phyloP scores from a whole-genome alignment of 2,797 vertebrate species.

The Ataeniobius toweri region DNA sequence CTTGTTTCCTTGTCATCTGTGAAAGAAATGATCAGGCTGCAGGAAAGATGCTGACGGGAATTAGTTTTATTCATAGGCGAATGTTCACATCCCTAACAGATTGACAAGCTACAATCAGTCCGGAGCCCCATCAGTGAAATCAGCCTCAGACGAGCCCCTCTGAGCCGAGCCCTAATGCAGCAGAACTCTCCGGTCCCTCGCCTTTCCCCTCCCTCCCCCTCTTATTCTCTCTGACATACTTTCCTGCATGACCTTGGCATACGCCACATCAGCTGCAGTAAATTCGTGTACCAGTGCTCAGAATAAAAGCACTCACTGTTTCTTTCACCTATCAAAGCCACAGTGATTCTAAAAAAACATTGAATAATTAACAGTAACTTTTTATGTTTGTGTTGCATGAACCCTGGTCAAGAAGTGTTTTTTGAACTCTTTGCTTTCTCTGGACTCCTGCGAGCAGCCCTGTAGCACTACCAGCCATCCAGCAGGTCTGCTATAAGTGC shows the following conservation, averaged over 20 bases:
- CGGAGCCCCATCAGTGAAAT: conserved; percentile 64
- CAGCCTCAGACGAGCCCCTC: conserved; percentile 59
- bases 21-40: conserved; percentile 48
- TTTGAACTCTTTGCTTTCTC: conserved; percentile 48
- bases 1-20: conserved; percentile 59
- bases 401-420: conserved; percentile 34
- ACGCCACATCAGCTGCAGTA: conserved; percentile 42
- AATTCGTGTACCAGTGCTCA: conserved; percentile 40
- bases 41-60: conserved; percentile 59
- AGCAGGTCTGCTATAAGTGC: conserved; percentile 54
- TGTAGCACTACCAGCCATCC: conserved; percentile 57
- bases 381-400: conserved; percentile 43
- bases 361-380: conserved; percentile 32
- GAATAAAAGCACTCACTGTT: neutral
- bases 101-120: conserved; percentile 64
- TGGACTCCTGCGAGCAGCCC: conserved; percentile 52
- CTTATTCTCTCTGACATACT: conserved; percentile 67
- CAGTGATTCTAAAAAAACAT: conserved; percentile 29
- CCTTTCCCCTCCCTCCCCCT: conserved; percentile 43
- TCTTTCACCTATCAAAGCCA: conserved; percentile 19
- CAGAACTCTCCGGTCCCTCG: conserved; percentile 56
- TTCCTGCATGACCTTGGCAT: conserved; percentile 74
- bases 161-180: conserved; percentile 54
- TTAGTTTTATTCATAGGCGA: conserved; percentile 66
- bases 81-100: conserved; percentile 61